Conservation (phyloP, 2,888 invertebrate species). For the Tipula unca region DNA sequence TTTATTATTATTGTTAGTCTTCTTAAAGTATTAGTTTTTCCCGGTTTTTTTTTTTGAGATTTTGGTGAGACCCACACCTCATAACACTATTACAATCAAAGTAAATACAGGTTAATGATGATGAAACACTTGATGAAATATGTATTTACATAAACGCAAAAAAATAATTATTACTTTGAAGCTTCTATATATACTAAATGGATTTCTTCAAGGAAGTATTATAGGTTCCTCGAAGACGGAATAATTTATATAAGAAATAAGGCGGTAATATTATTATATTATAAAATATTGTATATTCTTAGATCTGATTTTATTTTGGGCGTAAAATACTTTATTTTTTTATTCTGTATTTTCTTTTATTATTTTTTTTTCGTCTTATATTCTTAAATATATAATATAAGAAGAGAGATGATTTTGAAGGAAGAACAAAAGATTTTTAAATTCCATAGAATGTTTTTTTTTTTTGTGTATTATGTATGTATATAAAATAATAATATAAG, state of each 20-base stretch:
- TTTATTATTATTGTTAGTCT: not conserved
- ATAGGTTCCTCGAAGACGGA: not conserved
- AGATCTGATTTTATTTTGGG: not conserved
- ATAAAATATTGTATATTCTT: not conserved
- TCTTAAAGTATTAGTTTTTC: not conserved
- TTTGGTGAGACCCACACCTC: not conserved
- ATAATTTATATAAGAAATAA: not conserved
- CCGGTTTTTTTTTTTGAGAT: not conserved
- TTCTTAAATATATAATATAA: not conserved
- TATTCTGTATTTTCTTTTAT: not conserved
- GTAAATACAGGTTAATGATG: not conserved
- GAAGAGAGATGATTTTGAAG: conserved; percentile 2
- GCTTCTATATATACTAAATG: not conserved
- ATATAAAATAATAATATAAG: not conserved
- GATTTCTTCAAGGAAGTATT: not conserved
- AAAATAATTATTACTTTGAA: not conserved
- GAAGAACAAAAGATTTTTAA: conserved; percentile 2
- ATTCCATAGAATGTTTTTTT: not conserved
- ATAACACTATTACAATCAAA: not conserved
- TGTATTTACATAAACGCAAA: not conserved
- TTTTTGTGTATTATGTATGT: not conserved
- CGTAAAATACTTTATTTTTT: not conserved
- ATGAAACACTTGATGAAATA: not conserved
- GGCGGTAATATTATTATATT: not conserved
- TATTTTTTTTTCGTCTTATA: not conserved